Evolutionary conservation across 2,797 vertebrate species (phyloP), one percentile per base, ranked within the genome.

Genomic region (Sebastes vulpes): DNA sequence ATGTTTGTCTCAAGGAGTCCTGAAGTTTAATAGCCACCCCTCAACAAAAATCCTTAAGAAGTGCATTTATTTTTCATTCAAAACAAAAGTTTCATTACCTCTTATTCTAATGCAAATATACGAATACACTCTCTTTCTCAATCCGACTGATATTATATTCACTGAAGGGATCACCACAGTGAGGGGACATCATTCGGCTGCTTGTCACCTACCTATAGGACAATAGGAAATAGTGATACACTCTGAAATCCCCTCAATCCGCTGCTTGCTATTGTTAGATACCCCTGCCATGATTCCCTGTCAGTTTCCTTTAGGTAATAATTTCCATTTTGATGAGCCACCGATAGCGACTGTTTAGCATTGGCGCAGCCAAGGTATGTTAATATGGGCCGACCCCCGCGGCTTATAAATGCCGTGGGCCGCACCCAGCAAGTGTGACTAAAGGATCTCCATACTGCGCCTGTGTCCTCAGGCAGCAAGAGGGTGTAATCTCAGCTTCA

Each of bases 401-500:
- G 71, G 93, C 89, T 90, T 90, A 84, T 93, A 93, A 95, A 95
- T 94, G 92, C 84, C 65, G 70, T 77, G 75, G 88, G 88, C 88
- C 88, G 85, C 76, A 81, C 90, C 88, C 85, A 84, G 89, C 86
- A 65, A 91, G 90, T 89, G 83, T 93, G 92, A 94, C 91, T 91
- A 94, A 96, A 95, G 90, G 89, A 95, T 94, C 90, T 94, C 87
- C 83, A 87, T 93, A 91, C 85, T 81, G 92, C 84, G 91, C 93
- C 92, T 93, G 87, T 89, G 92, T 94, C 93, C 90, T 94, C 92
- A 92, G 94, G 94, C 94, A 91, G 89, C 89, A 92, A 96, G 94
- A 95, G 97, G 98, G 98, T 99, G 98, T 99, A 98, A 99, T 99
- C 98, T 99, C 97, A 97, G 96, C 96, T 97, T 97, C 94, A 95